A percentile compares a stretch with the other conserved stretches of the same genome.
phyloP scores from a whole-genome alignment of 2,113 vertebrate species.

The Cephalopterus ornatus region DNA sequence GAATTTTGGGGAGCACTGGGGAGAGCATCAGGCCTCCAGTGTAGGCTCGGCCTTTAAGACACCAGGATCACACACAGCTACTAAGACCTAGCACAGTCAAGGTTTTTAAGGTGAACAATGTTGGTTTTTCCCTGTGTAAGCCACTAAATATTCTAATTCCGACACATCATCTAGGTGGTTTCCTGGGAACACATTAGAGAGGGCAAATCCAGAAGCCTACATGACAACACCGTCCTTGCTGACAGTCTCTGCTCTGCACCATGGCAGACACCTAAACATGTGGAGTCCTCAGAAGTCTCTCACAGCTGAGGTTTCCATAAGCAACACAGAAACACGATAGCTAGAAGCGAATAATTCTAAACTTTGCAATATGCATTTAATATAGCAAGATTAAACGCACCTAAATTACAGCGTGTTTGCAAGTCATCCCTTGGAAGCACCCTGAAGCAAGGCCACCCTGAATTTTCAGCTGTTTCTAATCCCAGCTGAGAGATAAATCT shows the following conservation, averaged over 20 bases:
- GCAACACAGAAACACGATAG: neutral
- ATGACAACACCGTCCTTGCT: neutral
- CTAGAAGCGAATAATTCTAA: neutral
- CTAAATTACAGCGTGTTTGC: slow-evolving; percentile 41
- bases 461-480: slow-evolving; percentile 52
- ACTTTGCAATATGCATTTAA: slow-evolving; percentile 47
- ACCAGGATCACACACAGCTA: neutral
- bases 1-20: neutral
- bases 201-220: neutral
- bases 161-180: neutral
- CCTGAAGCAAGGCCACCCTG: slow-evolving; percentile 45
- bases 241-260: neutral
- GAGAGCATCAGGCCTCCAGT: neutral
- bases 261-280: neutral
- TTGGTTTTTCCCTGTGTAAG: neutral
- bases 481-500: slow-evolving; percentile 11
- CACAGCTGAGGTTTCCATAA: neutral
- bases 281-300: neutral
- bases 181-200: neutral
- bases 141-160: neutral
- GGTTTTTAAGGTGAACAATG: neutral
- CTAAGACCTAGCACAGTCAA: neutral
- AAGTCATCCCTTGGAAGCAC: slow-evolving; percentile 26
- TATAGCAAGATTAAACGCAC: slow-evolving; percentile 28
- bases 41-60: neutral